phyloP scores from a whole-genome alignment of 2,113 vertebrate species.

The Uropsilus gracilis region DNA sequence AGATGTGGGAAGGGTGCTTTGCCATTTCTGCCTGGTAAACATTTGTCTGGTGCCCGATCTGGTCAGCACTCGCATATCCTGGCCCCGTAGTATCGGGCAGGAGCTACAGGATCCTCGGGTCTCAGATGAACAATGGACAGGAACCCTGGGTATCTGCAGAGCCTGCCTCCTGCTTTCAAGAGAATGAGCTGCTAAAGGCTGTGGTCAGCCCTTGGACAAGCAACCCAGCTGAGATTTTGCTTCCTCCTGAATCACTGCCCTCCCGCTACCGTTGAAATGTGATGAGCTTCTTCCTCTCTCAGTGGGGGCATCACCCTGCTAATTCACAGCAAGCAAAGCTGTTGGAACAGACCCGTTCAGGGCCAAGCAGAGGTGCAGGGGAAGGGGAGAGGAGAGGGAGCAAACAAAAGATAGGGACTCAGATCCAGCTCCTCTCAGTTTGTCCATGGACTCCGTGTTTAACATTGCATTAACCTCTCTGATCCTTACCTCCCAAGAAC shows the following conservation, averaged over 20 bases:
- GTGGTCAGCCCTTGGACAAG: constrained; percentile 53
- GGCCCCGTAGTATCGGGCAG: neutral
- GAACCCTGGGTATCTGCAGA: neutral
- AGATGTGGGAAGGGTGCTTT: neutral
- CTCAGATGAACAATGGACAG: neutral
- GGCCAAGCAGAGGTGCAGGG: neutral
- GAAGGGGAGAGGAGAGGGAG: neutral
- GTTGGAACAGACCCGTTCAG: constrained; percentile 41
- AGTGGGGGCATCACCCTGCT: constrained; percentile 13
- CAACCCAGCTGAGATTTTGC: neutral
- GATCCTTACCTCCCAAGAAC: neutral
- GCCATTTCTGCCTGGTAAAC: neutral
- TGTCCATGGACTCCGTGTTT: neutral
- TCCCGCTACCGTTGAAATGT: constrained; percentile 64
- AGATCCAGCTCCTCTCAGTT: neutral
- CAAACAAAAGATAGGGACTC: neutral
- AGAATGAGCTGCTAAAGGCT: neutral
- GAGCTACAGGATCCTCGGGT: neutral
- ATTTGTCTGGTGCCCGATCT: neutral
- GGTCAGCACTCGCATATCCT: neutral
- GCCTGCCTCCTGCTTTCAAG: neutral
- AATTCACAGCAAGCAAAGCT: constrained; percentile 44
- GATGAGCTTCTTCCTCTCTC: constrained; percentile 48
- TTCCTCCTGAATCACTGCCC: constrained; percentile 56
- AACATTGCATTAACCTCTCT: neutral